Base-by-base conservation (phyloP, 2,888 invertebrate genomes). In the Nycteola revayana region DNA sequence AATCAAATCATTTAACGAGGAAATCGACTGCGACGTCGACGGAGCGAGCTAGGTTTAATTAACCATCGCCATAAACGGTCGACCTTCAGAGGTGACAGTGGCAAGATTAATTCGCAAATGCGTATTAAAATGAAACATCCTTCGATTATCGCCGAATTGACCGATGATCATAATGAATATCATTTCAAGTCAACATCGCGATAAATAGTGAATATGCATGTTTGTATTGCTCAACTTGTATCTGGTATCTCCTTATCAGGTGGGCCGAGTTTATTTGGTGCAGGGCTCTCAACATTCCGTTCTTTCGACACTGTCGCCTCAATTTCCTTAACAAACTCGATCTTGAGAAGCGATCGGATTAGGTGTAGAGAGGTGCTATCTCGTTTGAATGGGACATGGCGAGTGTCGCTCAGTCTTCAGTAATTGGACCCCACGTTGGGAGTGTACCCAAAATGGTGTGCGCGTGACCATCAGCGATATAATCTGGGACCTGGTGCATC, bases 1-100 rank as follows among this genome's bases (percentile, higher is more conserved):
- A 78, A 81, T 80, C 79, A 78, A 77, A 79, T 60, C 67, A 51
- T 49, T 65, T 66, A 66, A 71, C 68, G 60, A 75, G 74, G 74
- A 78, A 73, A 72, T 60, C 55, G 59, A 49, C 51, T 44, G 56
- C 50, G 51, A 34, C 42, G 53, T 46, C 49, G 50, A 57, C 57
- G 53, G 54, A 57, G 42, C 44, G 54, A 60, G 65, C 74, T 75
- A 72, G 66, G 68, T 69, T 78, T 79, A 78, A 81, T 81, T 77
- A 72, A 75, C 60, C 60, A 61, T 64, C 60, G 47, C 79, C 77
- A 57, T 79, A 77, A 76, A 69, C 49, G 72, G 65, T 22, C 55
- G 66, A 64, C 76, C 75, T 75, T 77, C 73, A 34, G 31, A 41
- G 55, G 59, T 64, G 75, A 73, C 75, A 69, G 38, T 52, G 42